These are phyloP conservation scores for Epicampocera succincta DNA, from an alignment of 2,888 invertebrate genomes.

Conservation along the genomic window DNA sequence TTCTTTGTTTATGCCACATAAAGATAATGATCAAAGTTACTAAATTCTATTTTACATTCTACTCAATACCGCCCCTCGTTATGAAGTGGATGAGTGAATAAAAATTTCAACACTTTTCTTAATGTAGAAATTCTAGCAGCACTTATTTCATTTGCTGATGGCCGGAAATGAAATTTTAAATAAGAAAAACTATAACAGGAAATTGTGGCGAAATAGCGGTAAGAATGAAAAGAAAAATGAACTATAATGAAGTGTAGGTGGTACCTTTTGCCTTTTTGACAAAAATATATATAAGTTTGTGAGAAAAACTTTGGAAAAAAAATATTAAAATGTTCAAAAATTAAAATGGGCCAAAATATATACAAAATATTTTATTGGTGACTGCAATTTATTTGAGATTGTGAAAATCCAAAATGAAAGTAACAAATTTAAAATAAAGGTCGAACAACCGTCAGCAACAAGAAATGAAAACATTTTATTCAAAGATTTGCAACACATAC, in stretches of 20 bases:
- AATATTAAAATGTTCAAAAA: too few species aligned
- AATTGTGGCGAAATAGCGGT: constrained; percentile 9
- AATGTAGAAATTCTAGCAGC: constrained; percentile 23
- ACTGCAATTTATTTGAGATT: too few species aligned
- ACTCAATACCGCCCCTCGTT: neutral
- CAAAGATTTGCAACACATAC: too few species aligned
- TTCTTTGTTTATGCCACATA: neutral
- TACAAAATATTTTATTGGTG: too few species aligned
- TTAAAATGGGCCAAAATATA: too few species aligned
- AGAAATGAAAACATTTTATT: too few species aligned
- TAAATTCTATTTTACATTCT: constrained; percentile 40
- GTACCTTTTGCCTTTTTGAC: too few species aligned
- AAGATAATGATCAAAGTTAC: constrained; percentile 45
- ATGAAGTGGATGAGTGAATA: neutral
- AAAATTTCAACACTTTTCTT: constrained; percentile 38
- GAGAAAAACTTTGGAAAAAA: too few species aligned
- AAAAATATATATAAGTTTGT: too few species aligned
- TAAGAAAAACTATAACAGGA: constrained; percentile 22
- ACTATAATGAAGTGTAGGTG: neutral
- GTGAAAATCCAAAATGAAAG: too few species aligned
- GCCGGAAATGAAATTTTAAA: constrained; percentile 44
- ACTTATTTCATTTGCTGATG: constrained; percentile 6
- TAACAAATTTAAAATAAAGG: too few species aligned
- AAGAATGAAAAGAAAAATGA: neutral
- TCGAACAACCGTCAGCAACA: too few species aligned